Base-by-base conservation (phyloP, 2,113 vertebrate species). In the Fulica atra region DNA sequence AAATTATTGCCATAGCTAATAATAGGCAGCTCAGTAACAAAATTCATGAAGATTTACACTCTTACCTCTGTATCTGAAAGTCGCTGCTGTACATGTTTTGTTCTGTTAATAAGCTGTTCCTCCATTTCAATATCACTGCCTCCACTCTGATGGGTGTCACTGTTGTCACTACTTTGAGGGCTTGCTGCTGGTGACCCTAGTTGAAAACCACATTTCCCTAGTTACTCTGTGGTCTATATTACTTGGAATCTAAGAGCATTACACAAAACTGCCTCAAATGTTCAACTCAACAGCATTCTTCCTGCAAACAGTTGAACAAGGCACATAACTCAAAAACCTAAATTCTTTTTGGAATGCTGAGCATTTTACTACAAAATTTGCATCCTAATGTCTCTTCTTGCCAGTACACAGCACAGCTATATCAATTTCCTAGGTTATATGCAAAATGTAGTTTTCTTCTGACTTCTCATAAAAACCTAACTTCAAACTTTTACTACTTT, bases 81-180 rank as follows among this genome's bases (percentile, higher is more conserved):
- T 74, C 99, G 98, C 92, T 99, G 99, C 88, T 99, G 99, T 44
- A 98, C 98, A 18, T 99, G 99, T 96, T 99, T 99, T 74, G 98
- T 98, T 93, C 99, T 98, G 50, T 98, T 98, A 94, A 99, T 99
- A 95, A 99, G 98, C 78, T 99, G 99, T 18, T 99, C 99, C 59
- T 99, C 99, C 99, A 99, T 99, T 98, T 99, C 99, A 96, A 99
- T 99, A 97, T 99, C 99, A 88, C 99, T 99, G 91, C 99, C 99
- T 71, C 99, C 99, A 80, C 99, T 99, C 95, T 99, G 99, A 95
- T 99, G 99, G 3, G 99, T 99, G 97, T 99, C 99, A 60, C 99
- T 99, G 97, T 99, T 99, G 97, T 99, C 99, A 57, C 99, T 99
- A 87, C 99, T 99, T 97, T 99, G 99, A 20, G 99, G 99, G 79